These are phyloP conservation scores for Apotomis capreana DNA, from an alignment of 2,888 invertebrate genomes.

Conservation along the genomic window DNA sequence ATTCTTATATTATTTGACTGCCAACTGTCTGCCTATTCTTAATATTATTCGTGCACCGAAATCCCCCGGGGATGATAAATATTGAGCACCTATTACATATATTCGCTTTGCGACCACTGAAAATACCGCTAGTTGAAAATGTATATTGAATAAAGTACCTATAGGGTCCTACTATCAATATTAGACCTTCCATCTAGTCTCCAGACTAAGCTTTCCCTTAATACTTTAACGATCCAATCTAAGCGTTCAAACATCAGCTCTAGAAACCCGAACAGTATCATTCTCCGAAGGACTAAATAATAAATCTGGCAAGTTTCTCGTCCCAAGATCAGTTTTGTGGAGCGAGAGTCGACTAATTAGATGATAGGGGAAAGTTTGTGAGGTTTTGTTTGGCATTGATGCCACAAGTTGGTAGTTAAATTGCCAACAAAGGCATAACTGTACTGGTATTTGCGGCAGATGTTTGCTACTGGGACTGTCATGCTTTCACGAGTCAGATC, in stretches of 20 bases:
- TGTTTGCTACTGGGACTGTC: background rate
- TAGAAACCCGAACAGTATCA: constrained; percentile 27
- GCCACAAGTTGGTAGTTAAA: constrained; percentile 23
- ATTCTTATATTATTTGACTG: too few species aligned
- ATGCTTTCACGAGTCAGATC: background rate
- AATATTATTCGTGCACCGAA: too few species aligned
- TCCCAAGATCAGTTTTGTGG: constrained; percentile 18
- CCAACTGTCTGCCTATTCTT: too few species aligned
- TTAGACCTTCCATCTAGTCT: too few species aligned
- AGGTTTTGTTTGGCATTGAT: constrained; percentile 28
- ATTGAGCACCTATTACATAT: too few species aligned
- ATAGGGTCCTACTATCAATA: background rate
- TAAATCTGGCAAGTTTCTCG: constrained; percentile 20
- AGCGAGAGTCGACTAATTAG: constrained; percentile 31
- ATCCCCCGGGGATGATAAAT: too few species aligned
- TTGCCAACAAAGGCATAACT: constrained; percentile 1
- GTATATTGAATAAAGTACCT: background rate
- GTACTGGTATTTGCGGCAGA: background rate
- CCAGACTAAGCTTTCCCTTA: background rate
- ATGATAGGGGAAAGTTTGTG: constrained; percentile 25
- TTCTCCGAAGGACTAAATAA: constrained; percentile 28
- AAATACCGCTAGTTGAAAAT: too few species aligned
- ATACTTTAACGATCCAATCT: constrained; percentile 24
- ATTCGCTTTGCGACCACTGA: too few species aligned
- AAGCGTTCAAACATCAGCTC: constrained; percentile 22